A percentile compares a stretch with the other conserved stretches of the same genome.
Conservation (phyloP, 2,797 vertebrate genomes). For the Sebastes elongatus region DNA sequence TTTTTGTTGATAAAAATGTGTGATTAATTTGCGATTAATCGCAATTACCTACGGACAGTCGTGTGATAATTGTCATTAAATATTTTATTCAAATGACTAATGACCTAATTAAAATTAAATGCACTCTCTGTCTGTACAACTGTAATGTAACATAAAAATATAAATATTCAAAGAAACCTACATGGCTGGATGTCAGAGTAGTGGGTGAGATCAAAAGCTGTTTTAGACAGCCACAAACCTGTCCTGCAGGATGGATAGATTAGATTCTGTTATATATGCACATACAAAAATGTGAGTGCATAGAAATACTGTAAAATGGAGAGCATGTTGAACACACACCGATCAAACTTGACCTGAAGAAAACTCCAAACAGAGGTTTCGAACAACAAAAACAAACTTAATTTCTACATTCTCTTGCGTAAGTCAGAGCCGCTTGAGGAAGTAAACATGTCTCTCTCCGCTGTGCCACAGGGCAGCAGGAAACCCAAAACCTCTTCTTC, state of each 20-base stretch:
- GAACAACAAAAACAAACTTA: constrained; percentile 32
- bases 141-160: constrained; percentile 9
- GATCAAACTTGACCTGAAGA: neutral
- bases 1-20: no score
- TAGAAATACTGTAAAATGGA: neutral
- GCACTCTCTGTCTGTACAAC: neutral
- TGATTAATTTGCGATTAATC: no score
- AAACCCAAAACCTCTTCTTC: constrained; percentile 69
- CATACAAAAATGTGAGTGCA: no score
- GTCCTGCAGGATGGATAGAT: neutral
- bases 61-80: no score
- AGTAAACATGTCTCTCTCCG: constrained; percentile 40
- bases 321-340: neutral
- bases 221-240: constrained; percentile 26
- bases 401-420: neutral
- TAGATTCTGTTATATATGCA: neutral
- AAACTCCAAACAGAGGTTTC: neutral
- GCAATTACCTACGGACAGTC: no score
- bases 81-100: no score
- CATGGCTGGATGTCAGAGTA: neutral
- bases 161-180: constrained; percentile 14
- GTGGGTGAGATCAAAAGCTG: constrained; percentile 5
- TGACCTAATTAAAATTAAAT: constrained; percentile 6
- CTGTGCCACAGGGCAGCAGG: constrained; percentile 66
- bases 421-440: constrained; percentile 40